A percentile compares a stretch with the other conserved stretches of the same genome.
phyloP scores from a whole-genome alignment of 2,113 vertebrate species.

The Anguilla rostrata region DNA sequence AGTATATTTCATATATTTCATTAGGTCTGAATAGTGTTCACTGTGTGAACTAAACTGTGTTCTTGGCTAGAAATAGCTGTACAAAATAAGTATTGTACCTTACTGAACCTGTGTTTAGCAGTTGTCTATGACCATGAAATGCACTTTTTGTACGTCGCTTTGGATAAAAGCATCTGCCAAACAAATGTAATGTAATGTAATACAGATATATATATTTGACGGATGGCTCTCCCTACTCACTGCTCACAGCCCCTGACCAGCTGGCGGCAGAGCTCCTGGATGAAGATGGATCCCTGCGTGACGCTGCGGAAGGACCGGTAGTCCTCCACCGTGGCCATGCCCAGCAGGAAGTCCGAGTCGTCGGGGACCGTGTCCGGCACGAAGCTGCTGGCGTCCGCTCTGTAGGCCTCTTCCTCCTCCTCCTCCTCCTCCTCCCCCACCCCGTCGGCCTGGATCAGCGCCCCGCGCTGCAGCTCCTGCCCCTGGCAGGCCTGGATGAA shows the following conservation, averaged over 20 bases:
- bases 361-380: constrained; percentile 39
- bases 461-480: constrained; percentile 27
- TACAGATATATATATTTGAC: too few species aligned
- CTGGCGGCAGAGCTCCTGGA: constrained; percentile 64
- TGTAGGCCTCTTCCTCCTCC: constrained; percentile 1
- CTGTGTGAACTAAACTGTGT: too few species aligned
- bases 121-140: too few species aligned
- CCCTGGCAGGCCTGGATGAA: constrained; percentile 72
- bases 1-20: too few species aligned
- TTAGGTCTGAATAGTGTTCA: too few species aligned
- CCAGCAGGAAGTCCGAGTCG: constrained; percentile 61
- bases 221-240: constrained; percentile 48
- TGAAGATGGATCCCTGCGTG: constrained; percentile 54
- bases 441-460: constrained; percentile 33
- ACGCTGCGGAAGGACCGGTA: constrained; percentile 46
- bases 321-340: constrained; percentile 65
- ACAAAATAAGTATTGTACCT: too few species aligned
- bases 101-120: too few species aligned
- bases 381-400: constrained; percentile 37
- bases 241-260: constrained; percentile 41
- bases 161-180: too few species aligned
- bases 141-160: too few species aligned
- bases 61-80: too few species aligned
- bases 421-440: background rate
- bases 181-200: too few species aligned